Evolutionary conservation across 1,140 invertebrate genomes (phyloP), one percentile per base, ranked within the genome.

Genomic region (Magallana angulata): DNA sequence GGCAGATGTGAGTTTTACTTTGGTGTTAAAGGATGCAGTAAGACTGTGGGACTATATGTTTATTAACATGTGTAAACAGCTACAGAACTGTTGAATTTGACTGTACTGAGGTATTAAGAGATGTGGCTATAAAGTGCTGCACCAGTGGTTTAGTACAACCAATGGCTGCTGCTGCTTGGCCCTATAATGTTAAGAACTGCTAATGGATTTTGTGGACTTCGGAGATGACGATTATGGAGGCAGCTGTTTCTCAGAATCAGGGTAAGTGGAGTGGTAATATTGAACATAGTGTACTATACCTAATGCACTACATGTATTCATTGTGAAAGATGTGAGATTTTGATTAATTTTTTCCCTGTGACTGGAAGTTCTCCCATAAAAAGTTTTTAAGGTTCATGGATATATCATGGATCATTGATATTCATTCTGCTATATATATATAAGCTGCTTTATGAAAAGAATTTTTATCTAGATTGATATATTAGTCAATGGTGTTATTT

Each of bases 201-300:
- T 82, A 84, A 92, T 92, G 91, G 91, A 92, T 92, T 92, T 92
- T 91, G 91, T 92, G 83, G 91, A 92, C 59, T 92, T 89, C 90
- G 91, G 88, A 84, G 91, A 92, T 85, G 88, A 91, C 62, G 89
- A 91, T 64, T 88, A 87, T 86, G 68, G 71, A 56, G 58, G 57
- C 12, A 85, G 60, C 68, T 87, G 82, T 84, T 82, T 58, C 48
- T 57, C 81, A 82, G 81, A 82, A 57, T 82, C 81, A 24, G 81
- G 81, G 81, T 82, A 57, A 57, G 81, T 30, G 24, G 5, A 48
- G 5, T 2, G 2, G 36, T 48, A 48, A 48, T 48, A 48, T 48
- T 48, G 36, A 48, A 48, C 36, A 48, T 48, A 48, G 36, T 48
- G 36, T 48, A 48, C 36, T 48, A 48, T 48, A 48, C 3, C 36